Evolutionary conservation across 2,797 vertebrate genomes (phyloP).

Genomic region (Poecilia wingei): DNA sequence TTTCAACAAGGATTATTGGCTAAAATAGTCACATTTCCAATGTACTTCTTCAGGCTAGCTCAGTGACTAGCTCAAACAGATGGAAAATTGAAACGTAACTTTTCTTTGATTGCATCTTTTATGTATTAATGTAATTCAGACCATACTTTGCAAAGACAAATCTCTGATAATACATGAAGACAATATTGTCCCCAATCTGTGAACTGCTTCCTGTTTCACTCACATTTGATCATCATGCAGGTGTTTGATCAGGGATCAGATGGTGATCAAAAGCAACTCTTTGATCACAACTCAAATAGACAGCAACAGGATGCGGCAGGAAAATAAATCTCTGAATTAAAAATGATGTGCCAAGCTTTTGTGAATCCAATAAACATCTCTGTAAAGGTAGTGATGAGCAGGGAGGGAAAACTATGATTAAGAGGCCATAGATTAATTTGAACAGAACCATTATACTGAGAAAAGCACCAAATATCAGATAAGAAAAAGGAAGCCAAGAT

Average conservation of each 20-base stretch:
- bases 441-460: neutral
- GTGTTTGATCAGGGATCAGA: conserved; percentile 62
- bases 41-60: neutral
- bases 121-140: neutral
- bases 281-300: conserved; percentile 68
- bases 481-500: neutral
- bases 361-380: neutral
- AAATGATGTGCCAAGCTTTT: conserved; percentile 14
- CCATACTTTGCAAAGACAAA: conserved; percentile 6
- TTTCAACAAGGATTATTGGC: neutral
- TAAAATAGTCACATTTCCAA: neutral
- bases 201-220: conserved; percentile 8
- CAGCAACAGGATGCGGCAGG: conserved; percentile 35
- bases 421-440: neutral
- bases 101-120: neutral
- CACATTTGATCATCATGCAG: conserved; percentile 51
- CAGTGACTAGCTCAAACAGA: neutral
- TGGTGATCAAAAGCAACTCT: conserved; percentile 46
- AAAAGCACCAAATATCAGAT: neutral
- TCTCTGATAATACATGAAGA: conserved; percentile 17
- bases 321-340: conserved; percentile 35
- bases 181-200: conserved; percentile 4
- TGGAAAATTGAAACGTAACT: neutral
- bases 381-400: neutral
- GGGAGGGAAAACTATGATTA: neutral